Percentiles rank a stretch among this genome's conserved stretches.
Conservation (phyloP, 1,140 invertebrate genomes). For the Drosophila neocordata region DNA sequence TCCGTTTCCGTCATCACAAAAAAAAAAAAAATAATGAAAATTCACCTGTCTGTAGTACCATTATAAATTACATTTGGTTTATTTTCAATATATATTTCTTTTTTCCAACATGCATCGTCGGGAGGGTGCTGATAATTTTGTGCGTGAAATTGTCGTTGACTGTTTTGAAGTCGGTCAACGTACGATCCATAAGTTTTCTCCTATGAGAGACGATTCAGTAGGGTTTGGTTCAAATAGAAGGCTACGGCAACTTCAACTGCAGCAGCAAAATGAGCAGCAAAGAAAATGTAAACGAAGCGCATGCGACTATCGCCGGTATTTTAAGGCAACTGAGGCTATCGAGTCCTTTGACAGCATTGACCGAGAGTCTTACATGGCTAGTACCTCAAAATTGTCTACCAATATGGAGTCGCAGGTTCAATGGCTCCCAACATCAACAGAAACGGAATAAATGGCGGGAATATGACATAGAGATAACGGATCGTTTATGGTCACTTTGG, state of each 20-base stretch:
- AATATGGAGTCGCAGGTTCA: conserved; percentile 83
- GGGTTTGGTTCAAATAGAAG: neutral
- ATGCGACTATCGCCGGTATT: conserved; percentile 33
- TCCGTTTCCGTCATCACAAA: neutral
- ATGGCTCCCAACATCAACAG: conserved; percentile 45
- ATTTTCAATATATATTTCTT: neutral
- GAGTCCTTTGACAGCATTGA: neutral
- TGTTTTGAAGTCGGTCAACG: neutral
- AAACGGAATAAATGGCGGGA: conserved; percentile 82
- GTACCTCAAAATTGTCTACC: conserved; percentile 61
- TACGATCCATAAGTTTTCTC: neutral
- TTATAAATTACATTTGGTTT: neutral
- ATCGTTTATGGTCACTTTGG: conserved; percentile 85
- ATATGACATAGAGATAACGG: conserved; percentile 85
- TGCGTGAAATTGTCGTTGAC: neutral
- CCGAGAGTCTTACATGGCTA: conserved; percentile 83
- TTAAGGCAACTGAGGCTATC: conserved; percentile 25
- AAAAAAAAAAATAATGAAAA: neutral
- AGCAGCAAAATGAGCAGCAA: neutral
- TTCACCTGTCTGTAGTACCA: neutral
- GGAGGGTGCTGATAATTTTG: neutral
- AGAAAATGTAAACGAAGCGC: neutral
- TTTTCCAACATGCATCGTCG: neutral
- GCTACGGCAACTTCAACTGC: neutral
- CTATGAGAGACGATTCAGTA: neutral